A percentile compares a stretch with the other conserved stretches of the same genome.
Conservation (phyloP, 2,888 invertebrate species). For the Lepidonotus clava region DNA sequence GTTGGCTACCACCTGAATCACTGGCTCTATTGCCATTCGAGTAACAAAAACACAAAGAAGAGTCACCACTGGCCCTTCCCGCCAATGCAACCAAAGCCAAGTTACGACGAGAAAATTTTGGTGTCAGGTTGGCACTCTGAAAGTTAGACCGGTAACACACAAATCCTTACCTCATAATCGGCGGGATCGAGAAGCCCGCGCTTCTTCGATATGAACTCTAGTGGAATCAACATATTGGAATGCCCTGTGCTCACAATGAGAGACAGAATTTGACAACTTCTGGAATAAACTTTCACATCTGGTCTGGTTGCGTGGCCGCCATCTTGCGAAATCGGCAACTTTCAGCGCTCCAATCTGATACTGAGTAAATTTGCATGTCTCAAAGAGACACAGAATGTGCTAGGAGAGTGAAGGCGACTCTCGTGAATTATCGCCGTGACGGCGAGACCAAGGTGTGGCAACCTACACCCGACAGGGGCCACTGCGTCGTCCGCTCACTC, state of each 20-base stretch:
- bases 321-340: conserved; percentile 19
- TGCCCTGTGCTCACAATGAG: not conserved
- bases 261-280: not conserved
- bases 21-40: no score
- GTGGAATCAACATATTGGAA: conserved; percentile 53
- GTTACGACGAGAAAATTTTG: no score
- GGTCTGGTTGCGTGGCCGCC: not conserved
- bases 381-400: not conserved
- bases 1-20: no score
- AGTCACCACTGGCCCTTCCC: no score
- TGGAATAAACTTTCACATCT: not conserved
- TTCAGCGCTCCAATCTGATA: not conserved
- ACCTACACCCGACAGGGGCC: no score
- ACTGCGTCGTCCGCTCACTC: no score
- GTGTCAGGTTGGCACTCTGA: no score
- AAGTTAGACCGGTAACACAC: not conserved
- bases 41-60: no score
- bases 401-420: not conserved
- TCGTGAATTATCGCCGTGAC: not conserved
- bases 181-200: conserved; percentile 8
- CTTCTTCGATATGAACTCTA: conserved; percentile 35
- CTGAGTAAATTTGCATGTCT: not conserved
- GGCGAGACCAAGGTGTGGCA: conserved; percentile 41
- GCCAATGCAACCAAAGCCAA: no score
- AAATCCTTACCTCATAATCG: conserved; percentile 25